Percentiles rank a stretch among this genome's conserved stretches.
Evolutionary conservation across 2,113 vertebrate genomes (phyloP).

Genomic region (Rhea americana): DNA sequence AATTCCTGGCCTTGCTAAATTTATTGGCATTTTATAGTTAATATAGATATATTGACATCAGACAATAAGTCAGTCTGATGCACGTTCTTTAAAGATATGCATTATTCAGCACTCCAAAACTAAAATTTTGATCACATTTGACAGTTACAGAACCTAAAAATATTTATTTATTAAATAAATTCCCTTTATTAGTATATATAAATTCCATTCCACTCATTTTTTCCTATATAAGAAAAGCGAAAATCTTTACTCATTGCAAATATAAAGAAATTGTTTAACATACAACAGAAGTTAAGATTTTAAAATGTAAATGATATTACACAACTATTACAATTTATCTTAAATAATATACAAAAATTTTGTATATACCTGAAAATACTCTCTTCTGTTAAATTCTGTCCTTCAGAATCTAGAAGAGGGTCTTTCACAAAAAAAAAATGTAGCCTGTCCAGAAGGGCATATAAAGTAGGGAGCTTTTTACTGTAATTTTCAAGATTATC

Average conservation of each 20-base stretch:
- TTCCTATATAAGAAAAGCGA: neutral
- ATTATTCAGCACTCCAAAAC: neutral
- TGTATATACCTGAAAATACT: conserved; percentile 69
- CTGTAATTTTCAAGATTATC: conserved; percentile 41
- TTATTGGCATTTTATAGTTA: neutral
- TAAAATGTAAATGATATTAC: neutral
- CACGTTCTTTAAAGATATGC: neutral
- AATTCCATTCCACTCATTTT: neutral
- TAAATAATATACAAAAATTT: neutral
- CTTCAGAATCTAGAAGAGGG: conserved; percentile 66
- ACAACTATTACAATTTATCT: neutral
- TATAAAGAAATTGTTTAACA: neutral
- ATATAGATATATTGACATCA: too few relatives aligned
- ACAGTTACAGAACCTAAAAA: neutral
- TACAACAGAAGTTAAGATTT: neutral
- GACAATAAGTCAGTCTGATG: neutral
- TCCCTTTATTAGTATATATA: neutral
- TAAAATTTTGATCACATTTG: neutral
- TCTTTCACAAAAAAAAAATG: conserved; percentile 66
- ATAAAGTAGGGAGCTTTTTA: conserved; percentile 47
- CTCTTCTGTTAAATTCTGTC: conserved; percentile 41
- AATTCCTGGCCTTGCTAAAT: neutral
- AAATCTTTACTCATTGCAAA: neutral
- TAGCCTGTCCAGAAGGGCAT: conserved; percentile 57
- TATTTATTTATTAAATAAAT: neutral